A percentile compares a stretch with the other conserved stretches of the same genome.
These are phyloP conservation scores for Hexactinellida sp. DNA, from an alignment of 37 sponge, comb jelly and placozoan genomes.

Conservation along the genomic window DNA sequence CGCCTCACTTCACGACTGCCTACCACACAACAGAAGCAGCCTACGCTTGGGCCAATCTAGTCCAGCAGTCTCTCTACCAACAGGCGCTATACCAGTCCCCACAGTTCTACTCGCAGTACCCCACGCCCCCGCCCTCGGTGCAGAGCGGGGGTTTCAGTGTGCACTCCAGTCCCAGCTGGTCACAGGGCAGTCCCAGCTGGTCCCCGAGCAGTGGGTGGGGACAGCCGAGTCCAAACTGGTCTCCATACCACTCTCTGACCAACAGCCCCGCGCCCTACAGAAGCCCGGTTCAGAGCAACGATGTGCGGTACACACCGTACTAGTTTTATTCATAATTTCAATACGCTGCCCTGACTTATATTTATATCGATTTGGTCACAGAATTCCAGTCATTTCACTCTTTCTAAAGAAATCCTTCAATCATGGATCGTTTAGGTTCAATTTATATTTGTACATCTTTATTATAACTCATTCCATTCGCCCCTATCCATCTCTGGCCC, in stretches of 20 bases:
- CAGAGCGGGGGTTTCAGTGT: conserved; percentile 6
- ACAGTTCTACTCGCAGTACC: background rate
- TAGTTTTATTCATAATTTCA: background rate
- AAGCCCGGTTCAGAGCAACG: background rate
- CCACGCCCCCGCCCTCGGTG: background rate
- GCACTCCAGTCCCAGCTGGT: background rate
- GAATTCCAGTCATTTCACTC: background rate
- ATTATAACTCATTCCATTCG: background rate
- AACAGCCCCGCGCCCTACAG: background rate
- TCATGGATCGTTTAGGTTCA: background rate
- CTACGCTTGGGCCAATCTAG: background rate
- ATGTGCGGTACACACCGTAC: background rate
- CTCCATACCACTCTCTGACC: background rate
- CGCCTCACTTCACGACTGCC: background rate
- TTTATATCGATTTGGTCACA: background rate
- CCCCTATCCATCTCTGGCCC: background rate
- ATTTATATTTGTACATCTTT: background rate
- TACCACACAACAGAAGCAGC: background rate
- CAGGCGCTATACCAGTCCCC: background rate
- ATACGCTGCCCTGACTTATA: background rate
- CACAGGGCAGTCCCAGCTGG: conserved; percentile 6
- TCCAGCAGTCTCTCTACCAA: background rate
- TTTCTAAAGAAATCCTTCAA: background rate
- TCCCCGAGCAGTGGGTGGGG: background rate
- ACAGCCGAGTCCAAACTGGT: background rate